Evolutionary conservation across 1,140 invertebrate genomes (phyloP).

Genomic region (Rhopalosiphum padi): DNA sequence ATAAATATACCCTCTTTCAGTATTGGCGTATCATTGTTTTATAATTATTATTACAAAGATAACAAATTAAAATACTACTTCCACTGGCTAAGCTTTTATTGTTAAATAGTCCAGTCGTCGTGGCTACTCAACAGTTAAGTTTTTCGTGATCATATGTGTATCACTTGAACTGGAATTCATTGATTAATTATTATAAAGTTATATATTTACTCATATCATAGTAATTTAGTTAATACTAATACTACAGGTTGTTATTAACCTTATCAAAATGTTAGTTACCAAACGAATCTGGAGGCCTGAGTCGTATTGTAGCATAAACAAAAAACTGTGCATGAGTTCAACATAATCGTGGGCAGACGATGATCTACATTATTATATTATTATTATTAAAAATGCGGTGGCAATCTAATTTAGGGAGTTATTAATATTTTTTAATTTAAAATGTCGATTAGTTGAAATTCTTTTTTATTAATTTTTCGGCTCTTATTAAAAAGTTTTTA

Average conservation of each 20-base stretch:
- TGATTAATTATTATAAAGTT: not conserved
- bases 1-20: not conserved
- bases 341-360: too few species aligned
- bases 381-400: not conserved
- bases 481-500: not conserved
- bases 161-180: not conserved
- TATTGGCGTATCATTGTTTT: not conserved
- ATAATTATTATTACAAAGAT: not conserved
- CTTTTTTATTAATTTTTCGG: not conserved
- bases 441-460: not conserved
- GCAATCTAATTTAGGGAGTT: not conserved
- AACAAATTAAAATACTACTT: not conserved
- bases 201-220: too few species aligned
- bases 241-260: not conserved
- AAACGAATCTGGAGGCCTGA: not conserved
- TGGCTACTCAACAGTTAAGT: not conserved
- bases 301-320: not conserved
- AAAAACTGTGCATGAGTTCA: too few species aligned
- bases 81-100: not conserved
- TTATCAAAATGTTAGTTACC: not conserved
- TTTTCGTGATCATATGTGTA: not conserved
- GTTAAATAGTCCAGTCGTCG: not conserved
- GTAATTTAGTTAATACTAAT: too few species aligned
- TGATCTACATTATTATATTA: not conserved
- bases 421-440: not conserved